Conservation (phyloP, 2,888 invertebrate species). For the Eristalis arbustorum region DNA sequence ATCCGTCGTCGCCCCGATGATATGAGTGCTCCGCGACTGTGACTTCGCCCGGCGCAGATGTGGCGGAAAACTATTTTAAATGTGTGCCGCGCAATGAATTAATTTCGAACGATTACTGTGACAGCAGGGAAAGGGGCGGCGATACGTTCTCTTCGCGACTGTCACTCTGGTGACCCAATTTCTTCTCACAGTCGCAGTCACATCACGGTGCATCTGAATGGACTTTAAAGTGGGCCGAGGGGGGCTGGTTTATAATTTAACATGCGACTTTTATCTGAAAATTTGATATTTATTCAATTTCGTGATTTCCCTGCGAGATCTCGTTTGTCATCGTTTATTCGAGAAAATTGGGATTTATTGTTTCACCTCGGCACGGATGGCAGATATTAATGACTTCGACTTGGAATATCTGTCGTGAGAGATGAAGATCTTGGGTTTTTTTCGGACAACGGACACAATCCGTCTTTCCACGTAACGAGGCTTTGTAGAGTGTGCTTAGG, state of each 20-base stretch:
- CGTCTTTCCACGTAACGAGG: not conserved
- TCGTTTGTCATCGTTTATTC: not conserved
- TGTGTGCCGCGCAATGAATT: conserved; percentile 25
- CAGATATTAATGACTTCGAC: not conserved
- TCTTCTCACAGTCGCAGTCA: not conserved
- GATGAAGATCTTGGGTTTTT: not conserved
- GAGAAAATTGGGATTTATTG: not conserved
- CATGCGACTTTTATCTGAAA: not conserved
- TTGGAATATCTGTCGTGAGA: not conserved
- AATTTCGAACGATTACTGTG: conserved; percentile 34
- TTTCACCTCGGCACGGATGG: not conserved
- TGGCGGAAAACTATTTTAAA: conserved; percentile 17
- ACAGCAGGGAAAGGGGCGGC: not conserved
- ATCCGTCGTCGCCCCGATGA: not conserved
- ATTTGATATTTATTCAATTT: not conserved
- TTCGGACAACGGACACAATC: not conserved
- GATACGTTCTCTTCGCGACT: not conserved
- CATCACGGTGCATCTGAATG: not conserved
- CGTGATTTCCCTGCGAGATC: not conserved
- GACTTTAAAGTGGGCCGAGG: too few relatives aligned
- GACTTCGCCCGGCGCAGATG: not conserved
- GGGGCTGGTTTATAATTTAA: not conserved
- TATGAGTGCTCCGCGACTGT: not conserved
- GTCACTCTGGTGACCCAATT: not conserved
- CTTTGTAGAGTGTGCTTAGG: not conserved